A percentile compares a stretch with the other conserved stretches of the same genome.
Conservation (phyloP, 2,797 vertebrate species). For the Cyprinella venusta region DNA sequence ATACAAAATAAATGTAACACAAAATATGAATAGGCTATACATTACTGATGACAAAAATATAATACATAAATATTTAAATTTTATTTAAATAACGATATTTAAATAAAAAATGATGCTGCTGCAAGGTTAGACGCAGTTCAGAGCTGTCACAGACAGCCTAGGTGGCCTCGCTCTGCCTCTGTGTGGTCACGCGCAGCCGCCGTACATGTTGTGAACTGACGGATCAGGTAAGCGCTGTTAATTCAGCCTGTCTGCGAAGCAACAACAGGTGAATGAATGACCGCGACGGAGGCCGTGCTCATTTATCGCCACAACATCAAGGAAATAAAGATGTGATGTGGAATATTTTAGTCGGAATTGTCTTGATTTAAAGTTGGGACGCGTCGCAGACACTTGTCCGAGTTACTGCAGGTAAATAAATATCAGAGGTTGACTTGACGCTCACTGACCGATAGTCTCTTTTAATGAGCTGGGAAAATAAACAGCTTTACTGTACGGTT, state of each 20-base stretch:
- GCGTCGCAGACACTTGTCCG: neutral
- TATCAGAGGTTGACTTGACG: neutral
- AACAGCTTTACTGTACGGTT: constrained; percentile 14
- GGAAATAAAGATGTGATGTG: constrained; percentile 16
- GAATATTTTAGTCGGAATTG: neutral
- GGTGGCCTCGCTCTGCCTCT: constrained; percentile 50
- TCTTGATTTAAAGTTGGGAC: constrained; percentile 1
- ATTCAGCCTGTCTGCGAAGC: constrained; percentile 53
- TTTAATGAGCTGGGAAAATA: neutral
- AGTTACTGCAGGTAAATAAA: constrained; percentile 35
- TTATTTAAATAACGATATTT: neutral
- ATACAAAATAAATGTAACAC: neutral
- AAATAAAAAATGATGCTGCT: neutral
- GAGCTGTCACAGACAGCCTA: constrained; percentile 42
- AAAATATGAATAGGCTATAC: neutral
- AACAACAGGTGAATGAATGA: constrained; percentile 69
- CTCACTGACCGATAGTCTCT: neutral
- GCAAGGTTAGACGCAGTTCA: constrained; percentile 31
- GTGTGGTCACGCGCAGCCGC: constrained; percentile 58
- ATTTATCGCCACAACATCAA: neutral
- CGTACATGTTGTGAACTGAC: constrained; percentile 70
- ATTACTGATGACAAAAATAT: neutral
- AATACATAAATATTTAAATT: neutral
- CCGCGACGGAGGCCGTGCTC: neutral
- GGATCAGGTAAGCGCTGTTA: constrained; percentile 71